A percentile compares a stretch with the other conserved stretches of the same genome.
These are phyloP conservation scores for Urocyon cinereoargenteus DNA, from an alignment of 2,797 vertebrate genomes.

Conservation along the genomic window DNA sequence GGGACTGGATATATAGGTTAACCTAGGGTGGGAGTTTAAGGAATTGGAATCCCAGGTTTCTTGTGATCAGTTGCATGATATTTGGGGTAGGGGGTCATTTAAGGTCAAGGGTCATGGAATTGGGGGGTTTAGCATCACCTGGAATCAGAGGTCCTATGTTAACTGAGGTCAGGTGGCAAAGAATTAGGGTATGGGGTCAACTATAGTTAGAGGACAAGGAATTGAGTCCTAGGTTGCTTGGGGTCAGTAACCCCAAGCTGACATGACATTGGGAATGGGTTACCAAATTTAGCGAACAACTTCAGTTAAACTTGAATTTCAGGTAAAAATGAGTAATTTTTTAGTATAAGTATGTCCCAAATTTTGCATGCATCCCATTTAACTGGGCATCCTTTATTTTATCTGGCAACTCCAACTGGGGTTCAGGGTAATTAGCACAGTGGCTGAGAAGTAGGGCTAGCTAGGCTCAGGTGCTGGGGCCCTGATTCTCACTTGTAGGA, in stretches of 20 bases:
- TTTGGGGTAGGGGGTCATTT: background rate
- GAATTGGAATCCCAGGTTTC: background rate
- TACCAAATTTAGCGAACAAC: slow-evolving; percentile 31
- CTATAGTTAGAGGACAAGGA: slow-evolving; percentile 11
- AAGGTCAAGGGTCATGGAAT: background rate
- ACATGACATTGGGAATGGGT: background rate
- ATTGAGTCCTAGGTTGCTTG: background rate
- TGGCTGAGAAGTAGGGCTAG: background rate
- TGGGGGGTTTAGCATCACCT: background rate
- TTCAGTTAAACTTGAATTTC: slow-evolving; percentile 51
- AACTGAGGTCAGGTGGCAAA: background rate
- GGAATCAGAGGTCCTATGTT: background rate
- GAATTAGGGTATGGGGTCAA: background rate
- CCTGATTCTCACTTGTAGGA: slow-evolving; percentile 90
- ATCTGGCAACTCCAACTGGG: background rate
- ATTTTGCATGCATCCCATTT: background rate
- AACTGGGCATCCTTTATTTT: background rate
- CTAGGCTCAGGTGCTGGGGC: background rate
- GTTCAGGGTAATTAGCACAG: background rate
- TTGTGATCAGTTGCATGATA: background rate
- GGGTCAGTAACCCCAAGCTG: background rate
- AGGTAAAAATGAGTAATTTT: background rate
- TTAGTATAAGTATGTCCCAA: background rate
- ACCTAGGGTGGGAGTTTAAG: background rate
- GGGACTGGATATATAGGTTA: background rate